phyloP scores from a whole-genome alignment of 1,140 invertebrate species.

The Drosophila virilis region DNA sequence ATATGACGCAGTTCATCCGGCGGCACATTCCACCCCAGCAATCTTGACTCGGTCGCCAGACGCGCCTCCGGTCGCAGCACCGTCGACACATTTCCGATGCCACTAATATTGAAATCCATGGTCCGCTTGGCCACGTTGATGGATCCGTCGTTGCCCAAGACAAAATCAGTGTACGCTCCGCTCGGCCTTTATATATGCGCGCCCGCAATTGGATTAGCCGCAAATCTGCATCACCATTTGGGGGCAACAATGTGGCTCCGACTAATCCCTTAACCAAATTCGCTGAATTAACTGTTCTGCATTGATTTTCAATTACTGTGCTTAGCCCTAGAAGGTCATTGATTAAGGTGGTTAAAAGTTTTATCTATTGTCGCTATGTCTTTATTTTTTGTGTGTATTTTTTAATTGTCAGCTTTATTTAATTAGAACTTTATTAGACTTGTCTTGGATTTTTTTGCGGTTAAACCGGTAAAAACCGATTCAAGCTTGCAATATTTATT shows the following conservation, averaged over 20 bases:
- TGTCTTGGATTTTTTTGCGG: neutral
- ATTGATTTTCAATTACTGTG: slow-evolving; percentile 48
- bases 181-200: slow-evolving; percentile 52
- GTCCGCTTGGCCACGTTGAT: slow-evolving; percentile 16
- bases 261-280: slow-evolving; percentile 57
- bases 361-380: slow-evolving; percentile 11
- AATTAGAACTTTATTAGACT: neutral
- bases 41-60: slow-evolving; percentile 79
- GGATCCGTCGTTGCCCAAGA: slow-evolving; percentile 61
- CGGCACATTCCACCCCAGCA: slow-evolving; percentile 91
- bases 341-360: slow-evolving; percentile 3
- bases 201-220: slow-evolving; percentile 61
- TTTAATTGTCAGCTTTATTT: neutral
- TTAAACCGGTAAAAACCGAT: no score
- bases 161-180: slow-evolving; percentile 51
- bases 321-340: slow-evolving; percentile 6
- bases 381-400: neutral
- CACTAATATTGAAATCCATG: slow-evolving; percentile 60
- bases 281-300: slow-evolving; percentile 49
- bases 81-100: slow-evolving; percentile 67
- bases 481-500: no score
- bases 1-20: slow-evolving; percentile 90
- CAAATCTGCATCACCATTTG: slow-evolving; percentile 36
- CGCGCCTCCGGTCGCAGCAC: slow-evolving; percentile 67
- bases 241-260: slow-evolving; percentile 59